Evolutionary conservation across 1,140 invertebrate species (phyloP).

Genomic region (Macrobrachium rosenbergii): DNA sequence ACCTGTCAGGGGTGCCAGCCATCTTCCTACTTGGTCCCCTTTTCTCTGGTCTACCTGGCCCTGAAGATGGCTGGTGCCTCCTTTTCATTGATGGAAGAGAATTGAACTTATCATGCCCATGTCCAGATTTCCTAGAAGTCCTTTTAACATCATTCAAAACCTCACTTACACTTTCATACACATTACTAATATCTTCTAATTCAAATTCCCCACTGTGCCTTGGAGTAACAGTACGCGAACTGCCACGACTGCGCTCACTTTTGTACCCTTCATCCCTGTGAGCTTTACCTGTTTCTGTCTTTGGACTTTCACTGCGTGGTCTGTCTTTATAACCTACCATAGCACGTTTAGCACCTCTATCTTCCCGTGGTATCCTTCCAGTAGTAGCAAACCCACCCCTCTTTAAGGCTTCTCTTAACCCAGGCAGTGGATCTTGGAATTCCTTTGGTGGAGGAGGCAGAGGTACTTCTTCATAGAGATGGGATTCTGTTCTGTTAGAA

Average conservation of each 20-base stretch:
- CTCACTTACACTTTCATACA: conserved; percentile 79
- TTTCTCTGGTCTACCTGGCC: conserved; percentile 45
- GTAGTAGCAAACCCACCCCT: conserved; percentile 59
- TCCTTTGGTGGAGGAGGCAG: conserved; percentile 83
- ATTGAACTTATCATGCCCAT: conserved; percentile 64
- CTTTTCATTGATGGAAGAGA: conserved; percentile 64
- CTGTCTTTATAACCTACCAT: conserved; percentile 55
- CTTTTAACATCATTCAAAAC: conserved; percentile 59
- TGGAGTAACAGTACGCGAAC: conserved; percentile 36
- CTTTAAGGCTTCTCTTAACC: conserved; percentile 45
- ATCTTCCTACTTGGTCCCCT: conserved; percentile 66
- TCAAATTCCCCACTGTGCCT: conserved; percentile 62
- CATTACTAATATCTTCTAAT: conserved; percentile 76
- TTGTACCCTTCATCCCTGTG: conserved; percentile 46
- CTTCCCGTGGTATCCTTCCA: conserved; percentile 60
- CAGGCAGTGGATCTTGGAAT: conserved; percentile 83
- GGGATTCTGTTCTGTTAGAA: conserved; percentile 32
- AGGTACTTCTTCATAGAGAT: conserved; percentile 80
- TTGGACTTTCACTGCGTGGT: conserved; percentile 65
- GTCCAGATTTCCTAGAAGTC: conserved; percentile 47
- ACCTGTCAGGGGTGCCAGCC: conserved; percentile 54
- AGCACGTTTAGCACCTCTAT: conserved; percentile 43
- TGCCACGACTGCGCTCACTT: conserved; percentile 31
- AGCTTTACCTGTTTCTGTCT: conserved; percentile 59
- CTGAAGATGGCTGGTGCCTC: conserved; percentile 46